A percentile compares a stretch with the other conserved stretches of the same genome.
These are phyloP conservation scores for Falco naumanni DNA, from an alignment of 2,797 vertebrate species.

Conservation along the genomic window DNA sequence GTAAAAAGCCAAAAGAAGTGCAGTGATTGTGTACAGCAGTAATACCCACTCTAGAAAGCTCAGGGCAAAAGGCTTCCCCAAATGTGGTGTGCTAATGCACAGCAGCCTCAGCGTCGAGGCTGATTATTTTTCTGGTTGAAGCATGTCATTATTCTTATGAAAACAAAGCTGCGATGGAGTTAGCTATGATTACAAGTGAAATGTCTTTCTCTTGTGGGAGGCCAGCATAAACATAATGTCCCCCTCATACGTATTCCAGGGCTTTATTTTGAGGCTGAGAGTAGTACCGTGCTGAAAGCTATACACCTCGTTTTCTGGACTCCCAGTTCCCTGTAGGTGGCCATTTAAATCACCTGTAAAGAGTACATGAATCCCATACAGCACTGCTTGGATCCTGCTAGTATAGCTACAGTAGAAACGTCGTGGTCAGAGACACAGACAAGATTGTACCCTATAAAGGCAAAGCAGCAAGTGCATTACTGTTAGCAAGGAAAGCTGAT, in stretches of 20 bases:
- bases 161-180: background rate
- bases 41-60: background rate
- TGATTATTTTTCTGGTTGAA: background rate
- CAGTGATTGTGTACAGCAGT: background rate
- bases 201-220: background rate
- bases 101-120: background rate
- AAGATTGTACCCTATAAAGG: background rate
- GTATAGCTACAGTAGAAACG: background rate
- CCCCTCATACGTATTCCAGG: background rate
- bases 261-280: background rate
- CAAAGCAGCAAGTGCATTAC: background rate
- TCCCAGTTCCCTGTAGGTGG: background rate
- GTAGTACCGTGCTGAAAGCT: background rate
- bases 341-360: slow-evolving; percentile 30
- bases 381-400: background rate
- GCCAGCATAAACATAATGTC: background rate
- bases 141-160: background rate
- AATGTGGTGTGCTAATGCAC: background rate
- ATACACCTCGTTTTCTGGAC: background rate
- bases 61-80: background rate
- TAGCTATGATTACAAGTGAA: background rate
- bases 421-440: background rate
- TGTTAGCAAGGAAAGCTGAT: background rate
- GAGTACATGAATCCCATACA: background rate
- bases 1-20: background rate